Conservation (phyloP, 2,888 invertebrate species). For the Chloromyia formosa region DNA sequence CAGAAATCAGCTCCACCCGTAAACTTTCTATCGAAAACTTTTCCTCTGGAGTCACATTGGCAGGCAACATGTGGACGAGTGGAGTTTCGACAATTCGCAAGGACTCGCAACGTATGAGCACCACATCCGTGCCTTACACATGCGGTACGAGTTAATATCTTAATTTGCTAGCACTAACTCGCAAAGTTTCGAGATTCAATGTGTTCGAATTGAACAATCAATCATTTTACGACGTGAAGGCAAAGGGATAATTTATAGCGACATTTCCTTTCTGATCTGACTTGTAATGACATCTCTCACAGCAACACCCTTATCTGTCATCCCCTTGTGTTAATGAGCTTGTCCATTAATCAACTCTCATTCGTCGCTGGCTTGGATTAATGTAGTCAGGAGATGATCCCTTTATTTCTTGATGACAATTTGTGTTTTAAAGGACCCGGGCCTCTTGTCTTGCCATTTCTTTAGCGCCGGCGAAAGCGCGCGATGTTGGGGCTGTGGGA, state of each 20-base stretch:
- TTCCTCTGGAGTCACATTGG: not conserved
- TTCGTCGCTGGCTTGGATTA: constrained; percentile 19
- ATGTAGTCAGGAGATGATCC: constrained; percentile 40
- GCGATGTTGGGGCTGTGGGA: not conserved
- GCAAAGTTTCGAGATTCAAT: not conserved
- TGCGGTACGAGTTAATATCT: constrained; percentile 27
- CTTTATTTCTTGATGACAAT: constrained; percentile 39
- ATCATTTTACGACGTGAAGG: constrained; percentile 34
- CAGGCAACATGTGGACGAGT: not conserved
- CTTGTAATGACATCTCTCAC: constrained; percentile 37
- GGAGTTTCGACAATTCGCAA: not conserved
- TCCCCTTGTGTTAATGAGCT: constrained; percentile 38
- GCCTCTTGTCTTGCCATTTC: constrained; percentile 25
- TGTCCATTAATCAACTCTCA: constrained; percentile 36
- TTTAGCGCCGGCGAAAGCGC: not conserved
- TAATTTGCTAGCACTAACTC: constrained; percentile 20
- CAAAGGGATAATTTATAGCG: constrained; percentile 41
- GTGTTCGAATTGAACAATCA: constrained; percentile 39
- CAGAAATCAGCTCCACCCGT: not conserved
- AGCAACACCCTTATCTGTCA: constrained; percentile 41
- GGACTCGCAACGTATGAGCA: not conserved
- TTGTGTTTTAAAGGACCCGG: constrained; percentile 25
- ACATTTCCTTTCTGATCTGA: constrained; percentile 41
- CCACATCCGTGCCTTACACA: not conserved
- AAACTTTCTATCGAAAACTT: not conserved